Conservation (phyloP, 2,113 vertebrate genomes). For the Apeltes quadracus region DNA sequence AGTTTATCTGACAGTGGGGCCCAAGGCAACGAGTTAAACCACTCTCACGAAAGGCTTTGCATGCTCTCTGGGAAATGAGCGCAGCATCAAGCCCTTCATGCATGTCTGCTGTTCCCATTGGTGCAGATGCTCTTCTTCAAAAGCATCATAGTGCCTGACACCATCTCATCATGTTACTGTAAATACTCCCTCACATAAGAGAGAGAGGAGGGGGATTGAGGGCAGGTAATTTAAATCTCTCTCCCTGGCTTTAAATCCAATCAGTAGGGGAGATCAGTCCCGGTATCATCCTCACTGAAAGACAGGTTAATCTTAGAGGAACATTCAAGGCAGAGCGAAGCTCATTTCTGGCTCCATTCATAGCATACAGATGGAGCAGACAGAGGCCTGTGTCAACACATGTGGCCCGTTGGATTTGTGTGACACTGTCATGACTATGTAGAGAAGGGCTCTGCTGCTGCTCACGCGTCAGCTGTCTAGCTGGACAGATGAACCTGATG, state of each 20-base stretch:
- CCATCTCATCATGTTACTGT: conserved; percentile 76
- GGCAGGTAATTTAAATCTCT: conserved; percentile 71
- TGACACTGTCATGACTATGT: conserved; percentile 24
- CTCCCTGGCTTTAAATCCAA: conserved; percentile 75
- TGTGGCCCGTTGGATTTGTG: conserved; percentile 35
- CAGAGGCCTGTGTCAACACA: conserved; percentile 61
- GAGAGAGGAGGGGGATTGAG: conserved; percentile 44
- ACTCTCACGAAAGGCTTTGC: conserved; percentile 40
- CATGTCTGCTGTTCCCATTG: conserved; percentile 48
- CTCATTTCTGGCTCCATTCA: conserved; percentile 56
- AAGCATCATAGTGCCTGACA: conserved; percentile 54
- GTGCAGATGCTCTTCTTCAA: conserved; percentile 61
- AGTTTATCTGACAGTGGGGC: conserved; percentile 60
- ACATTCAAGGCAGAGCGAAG: conserved; percentile 72
- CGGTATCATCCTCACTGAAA: conserved; percentile 69
- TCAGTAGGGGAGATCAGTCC: conserved; percentile 69
- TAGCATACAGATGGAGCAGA: conserved; percentile 42
- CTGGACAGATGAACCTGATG: background rate
- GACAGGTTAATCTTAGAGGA: conserved; percentile 73
- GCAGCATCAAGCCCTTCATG: conserved; percentile 31
- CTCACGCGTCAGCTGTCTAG: background rate
- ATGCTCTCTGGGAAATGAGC: conserved; percentile 43
- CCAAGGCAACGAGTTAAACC: conserved; percentile 60
- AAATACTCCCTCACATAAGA: conserved; percentile 67
- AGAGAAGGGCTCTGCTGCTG: conserved; percentile 4